Base-by-base conservation (phyloP, 2,113 vertebrate genomes). In the Urocitellus parryii region DNA sequence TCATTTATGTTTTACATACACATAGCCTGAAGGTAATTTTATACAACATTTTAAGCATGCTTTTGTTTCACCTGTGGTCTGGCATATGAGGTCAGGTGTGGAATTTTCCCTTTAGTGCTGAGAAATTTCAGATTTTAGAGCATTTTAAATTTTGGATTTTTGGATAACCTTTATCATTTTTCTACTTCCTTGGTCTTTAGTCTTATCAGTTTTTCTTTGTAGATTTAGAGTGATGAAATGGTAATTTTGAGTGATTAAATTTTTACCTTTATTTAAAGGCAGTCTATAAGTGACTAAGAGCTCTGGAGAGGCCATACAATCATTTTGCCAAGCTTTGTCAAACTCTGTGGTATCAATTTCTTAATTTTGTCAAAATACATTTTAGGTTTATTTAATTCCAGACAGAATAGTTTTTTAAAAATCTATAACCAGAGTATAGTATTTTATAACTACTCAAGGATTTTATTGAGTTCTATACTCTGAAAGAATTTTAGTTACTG, bases 311-410 rank as follows among this genome's bases (percentile, higher is more conserved):
- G 37, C 1, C 25, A 0, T 70, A 65, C 37, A 63, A 16, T 24
- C 18, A 53, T 91, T 79, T 96, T 65, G 7, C n/a, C 17, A 56
- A 76, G 20, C 77, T 70, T 84, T 34, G 18, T 34, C 32, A 82
- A 77, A 87, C 6, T 88, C 11, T 79, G 32, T 67, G 1, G 4
- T 78, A 16, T 93, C 7, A 56, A 24, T 89, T 87, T 92, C 53
- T 82, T n/a, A 87, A 65, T 90, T 94, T 72, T 91, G 42, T 65
- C 27, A 74, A 92, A 90, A 70, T 68, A 45, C 22, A 3, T 83
- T 92, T 91, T 91, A 67, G 13, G 32, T 51, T 80, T 88, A 51
- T 89, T 86, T 94, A 70, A 76, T 80, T 70, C 5, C 17, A 93
- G 70, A 70, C 5, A 83, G 10, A 37, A 67, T 67, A 42, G 3